Conservation (phyloP, 2,113 vertebrate species). For the Prinia subflava region DNA sequence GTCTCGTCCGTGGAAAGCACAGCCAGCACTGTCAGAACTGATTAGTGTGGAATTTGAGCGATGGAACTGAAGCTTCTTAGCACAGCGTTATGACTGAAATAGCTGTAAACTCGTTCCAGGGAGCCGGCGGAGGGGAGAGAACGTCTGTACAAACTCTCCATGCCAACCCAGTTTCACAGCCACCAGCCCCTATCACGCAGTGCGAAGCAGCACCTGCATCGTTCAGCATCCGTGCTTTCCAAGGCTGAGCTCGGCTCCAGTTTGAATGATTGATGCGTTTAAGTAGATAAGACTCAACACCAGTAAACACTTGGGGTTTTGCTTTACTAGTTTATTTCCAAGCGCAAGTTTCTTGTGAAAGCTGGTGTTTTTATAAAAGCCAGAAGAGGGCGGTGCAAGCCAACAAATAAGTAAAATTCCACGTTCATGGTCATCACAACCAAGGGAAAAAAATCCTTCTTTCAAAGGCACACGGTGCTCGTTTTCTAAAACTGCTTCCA, state of each 20-base stretch:
- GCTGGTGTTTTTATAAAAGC: background rate
- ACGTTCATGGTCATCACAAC: accelerated
- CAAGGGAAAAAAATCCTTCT: background rate
- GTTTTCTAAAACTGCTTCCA: background rate
- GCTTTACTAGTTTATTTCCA: background rate
- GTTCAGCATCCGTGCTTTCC: background rate
- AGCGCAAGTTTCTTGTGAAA: background rate
- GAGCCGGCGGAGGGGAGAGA: background rate
- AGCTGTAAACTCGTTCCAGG: background rate
- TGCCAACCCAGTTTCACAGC: background rate
- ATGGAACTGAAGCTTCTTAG: background rate
- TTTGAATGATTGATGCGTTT: background rate
- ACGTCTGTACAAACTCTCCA: accelerated
- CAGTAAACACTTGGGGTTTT: accelerated
- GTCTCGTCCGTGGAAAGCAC: background rate
- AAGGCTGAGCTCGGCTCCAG: background rate
- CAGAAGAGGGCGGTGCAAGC: slow-evolving; percentile 48
- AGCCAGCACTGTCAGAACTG: accelerated
- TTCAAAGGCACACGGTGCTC: background rate
- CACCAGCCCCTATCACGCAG: too few relatives aligned
- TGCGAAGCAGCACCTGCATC: background rate
- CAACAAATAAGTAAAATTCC: background rate
- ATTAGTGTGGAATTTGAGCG: accelerated
- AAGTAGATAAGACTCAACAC: background rate
- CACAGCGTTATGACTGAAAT: background rate